phyloP scores from a whole-genome alignment of 2,113 vertebrate species.

The Cygnus atratus region DNA sequence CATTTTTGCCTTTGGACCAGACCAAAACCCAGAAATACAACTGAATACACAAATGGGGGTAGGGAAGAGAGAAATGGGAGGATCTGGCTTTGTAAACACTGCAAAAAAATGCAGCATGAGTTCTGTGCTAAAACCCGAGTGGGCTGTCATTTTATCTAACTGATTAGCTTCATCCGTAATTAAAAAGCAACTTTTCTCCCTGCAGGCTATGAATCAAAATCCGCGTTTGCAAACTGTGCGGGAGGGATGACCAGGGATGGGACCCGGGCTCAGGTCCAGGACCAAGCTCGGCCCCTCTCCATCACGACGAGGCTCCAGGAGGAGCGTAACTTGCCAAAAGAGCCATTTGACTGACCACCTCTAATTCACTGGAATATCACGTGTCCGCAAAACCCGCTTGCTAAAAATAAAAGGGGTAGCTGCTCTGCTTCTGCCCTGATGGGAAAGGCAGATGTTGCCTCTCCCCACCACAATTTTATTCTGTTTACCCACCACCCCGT shows the following conservation, averaged over 20 bases:
- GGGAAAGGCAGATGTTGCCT: conserved; percentile 46
- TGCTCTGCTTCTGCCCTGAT: conserved; percentile 13
- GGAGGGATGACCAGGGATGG: background rate
- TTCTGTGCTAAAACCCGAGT: background rate
- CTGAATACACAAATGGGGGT: background rate
- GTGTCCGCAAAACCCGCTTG: conserved; percentile 16
- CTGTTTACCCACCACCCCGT: conserved; percentile 7
- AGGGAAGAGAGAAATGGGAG: background rate
- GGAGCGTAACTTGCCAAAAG: conserved; percentile 2
- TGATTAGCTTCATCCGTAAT: background rate
- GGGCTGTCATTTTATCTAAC: background rate
- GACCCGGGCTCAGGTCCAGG: background rate
- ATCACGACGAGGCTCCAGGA: background rate
- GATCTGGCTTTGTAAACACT: background rate
- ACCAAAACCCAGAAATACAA: background rate
- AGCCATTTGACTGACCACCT: conserved; percentile 26
- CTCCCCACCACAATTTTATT: conserved; percentile 8
- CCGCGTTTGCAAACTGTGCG: fast-evolving
- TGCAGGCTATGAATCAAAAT: background rate
- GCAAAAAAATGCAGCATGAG: background rate
- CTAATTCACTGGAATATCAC: background rate
- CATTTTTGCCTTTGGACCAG: conserved; percentile 32
- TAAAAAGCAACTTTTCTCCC: background rate
- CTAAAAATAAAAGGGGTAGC: conserved; percentile 32
- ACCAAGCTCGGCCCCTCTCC: background rate